Evolutionary conservation across 2,113 vertebrate species (phyloP).

Genomic region (Oxyura jamaicensis): DNA sequence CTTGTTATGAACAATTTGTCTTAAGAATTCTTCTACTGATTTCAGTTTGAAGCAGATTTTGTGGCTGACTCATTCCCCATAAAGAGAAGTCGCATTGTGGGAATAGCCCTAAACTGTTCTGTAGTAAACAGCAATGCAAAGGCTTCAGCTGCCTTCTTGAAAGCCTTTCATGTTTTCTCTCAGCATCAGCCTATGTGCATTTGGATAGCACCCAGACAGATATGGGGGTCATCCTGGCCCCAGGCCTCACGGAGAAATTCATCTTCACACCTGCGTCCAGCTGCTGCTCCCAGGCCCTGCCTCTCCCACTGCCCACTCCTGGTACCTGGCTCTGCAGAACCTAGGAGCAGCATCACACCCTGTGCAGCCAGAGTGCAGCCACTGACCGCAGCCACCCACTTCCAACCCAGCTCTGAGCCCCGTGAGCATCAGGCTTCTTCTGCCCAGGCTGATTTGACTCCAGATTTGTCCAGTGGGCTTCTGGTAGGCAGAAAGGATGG

Average conservation of each 20-base stretch:
- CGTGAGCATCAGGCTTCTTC: neutral
- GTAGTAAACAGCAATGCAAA: neutral
- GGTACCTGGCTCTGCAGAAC: neutral
- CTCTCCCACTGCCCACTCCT: neutral
- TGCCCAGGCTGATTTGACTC: neutral
- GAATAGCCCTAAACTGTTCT: neutral
- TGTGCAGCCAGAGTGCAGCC: neutral
- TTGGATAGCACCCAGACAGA: neutral
- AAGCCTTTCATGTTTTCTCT: neutral
- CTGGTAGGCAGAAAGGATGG: neutral
- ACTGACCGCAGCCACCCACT: neutral
- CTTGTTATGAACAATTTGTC: neutral
- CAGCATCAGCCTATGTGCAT: fast-evolving
- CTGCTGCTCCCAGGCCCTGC: neutral
- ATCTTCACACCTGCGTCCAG: neutral
- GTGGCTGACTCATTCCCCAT: conserved; percentile 33
- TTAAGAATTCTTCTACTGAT: neutral
- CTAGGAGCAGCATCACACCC: neutral
- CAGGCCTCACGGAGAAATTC: neutral
- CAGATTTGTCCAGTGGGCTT: neutral
- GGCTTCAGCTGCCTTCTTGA: neutral
- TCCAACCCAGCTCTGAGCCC: neutral
- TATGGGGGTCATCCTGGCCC: neutral
- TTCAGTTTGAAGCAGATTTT: conserved; percentile 23
- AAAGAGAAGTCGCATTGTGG: neutral